phyloP scores from a whole-genome alignment of 1,140 invertebrate species.

The Drosophila nigromelanica region DNA sequence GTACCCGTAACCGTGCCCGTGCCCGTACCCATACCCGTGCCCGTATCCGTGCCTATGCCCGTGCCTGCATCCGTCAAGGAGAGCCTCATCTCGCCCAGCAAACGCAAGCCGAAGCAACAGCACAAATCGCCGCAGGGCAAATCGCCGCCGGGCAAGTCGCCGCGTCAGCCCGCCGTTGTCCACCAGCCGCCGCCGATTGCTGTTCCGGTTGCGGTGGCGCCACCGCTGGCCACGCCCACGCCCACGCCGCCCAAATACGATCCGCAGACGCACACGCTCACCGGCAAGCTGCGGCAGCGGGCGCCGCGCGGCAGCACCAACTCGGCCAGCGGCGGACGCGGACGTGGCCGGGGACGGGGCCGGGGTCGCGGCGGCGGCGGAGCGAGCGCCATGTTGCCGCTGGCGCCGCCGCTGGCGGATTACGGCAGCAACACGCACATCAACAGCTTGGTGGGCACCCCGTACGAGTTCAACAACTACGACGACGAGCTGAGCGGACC shows the following conservation, averaged over 20 bases:
- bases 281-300: slow-evolving; percentile 85
- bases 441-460: slow-evolving; percentile 92
- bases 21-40: slow-evolving; percentile 17
- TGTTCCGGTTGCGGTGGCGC: slow-evolving; percentile 14
- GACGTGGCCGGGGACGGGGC: slow-evolving; percentile 88
- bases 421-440: slow-evolving; percentile 78
- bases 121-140: slow-evolving; percentile 87
- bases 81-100: slow-evolving; percentile 53
- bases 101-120: slow-evolving; percentile 62
- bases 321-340: slow-evolving; percentile 86
- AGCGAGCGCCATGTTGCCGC: slow-evolving; percentile 54
- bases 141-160: slow-evolving; percentile 91
- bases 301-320: slow-evolving; percentile 85
- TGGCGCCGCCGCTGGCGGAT: slow-evolving; percentile 78
- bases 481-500: slow-evolving; percentile 90
- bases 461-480: slow-evolving; percentile 93
- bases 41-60: neutral
- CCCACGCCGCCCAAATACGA: slow-evolving; percentile 61
- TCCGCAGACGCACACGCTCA: slow-evolving; percentile 71
- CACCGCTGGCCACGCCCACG: slow-evolving; percentile 29
- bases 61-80: slow-evolving; percentile 56
- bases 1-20: slow-evolving; percentile 13
- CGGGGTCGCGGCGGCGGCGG: slow-evolving; percentile 58
- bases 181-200: slow-evolving; percentile 46
- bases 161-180: slow-evolving; percentile 83